These are phyloP conservation scores for Piaya cayana DNA, from an alignment of 2,113 vertebrate species.

Conservation along the genomic window DNA sequence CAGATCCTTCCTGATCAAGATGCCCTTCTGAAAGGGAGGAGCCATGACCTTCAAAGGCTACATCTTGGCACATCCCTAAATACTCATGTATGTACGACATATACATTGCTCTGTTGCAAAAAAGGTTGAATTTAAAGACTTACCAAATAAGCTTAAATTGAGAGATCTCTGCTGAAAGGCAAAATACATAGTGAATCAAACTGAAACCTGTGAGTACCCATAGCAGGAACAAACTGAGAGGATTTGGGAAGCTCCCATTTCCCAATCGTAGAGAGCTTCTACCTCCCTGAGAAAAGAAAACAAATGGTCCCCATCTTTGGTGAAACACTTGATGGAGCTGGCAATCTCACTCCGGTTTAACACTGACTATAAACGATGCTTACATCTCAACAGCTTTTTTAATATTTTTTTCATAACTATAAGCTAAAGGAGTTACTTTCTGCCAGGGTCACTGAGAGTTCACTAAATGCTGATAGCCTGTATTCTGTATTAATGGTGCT, in stretches of 20 bases:
- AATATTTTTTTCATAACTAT: slow-evolving; percentile 66
- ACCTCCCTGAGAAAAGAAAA: background rate
- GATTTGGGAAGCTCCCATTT: background rate
- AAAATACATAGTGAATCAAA: background rate
- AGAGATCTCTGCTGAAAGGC: background rate
- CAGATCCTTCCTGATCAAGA: slow-evolving; percentile 57
- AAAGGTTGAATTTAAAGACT: background rate
- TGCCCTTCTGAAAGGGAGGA: slow-evolving; percentile 29
- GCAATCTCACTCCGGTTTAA: slow-evolving; percentile 9
- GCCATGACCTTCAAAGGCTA: background rate
- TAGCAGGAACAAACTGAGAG: background rate
- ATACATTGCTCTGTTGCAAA: background rate
- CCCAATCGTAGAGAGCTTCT: background rate
- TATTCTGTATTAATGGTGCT: slow-evolving; percentile 64
- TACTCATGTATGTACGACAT: background rate
- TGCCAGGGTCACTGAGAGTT: slow-evolving; percentile 63
- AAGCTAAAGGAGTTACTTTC: slow-evolving; percentile 63
- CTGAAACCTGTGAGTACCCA: rapidly evolving
- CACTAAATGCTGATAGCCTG: slow-evolving; percentile 68
- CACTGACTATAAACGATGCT: slow-evolving; percentile 51
- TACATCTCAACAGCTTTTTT: slow-evolving; percentile 56
- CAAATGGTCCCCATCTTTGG: slow-evolving; percentile 19
- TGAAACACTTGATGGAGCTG: slow-evolving; percentile 13
- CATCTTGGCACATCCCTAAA: background rate
- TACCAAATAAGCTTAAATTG: background rate